Conservation (phyloP, 1,140 invertebrate genomes). For the Vanessa atalanta region DNA sequence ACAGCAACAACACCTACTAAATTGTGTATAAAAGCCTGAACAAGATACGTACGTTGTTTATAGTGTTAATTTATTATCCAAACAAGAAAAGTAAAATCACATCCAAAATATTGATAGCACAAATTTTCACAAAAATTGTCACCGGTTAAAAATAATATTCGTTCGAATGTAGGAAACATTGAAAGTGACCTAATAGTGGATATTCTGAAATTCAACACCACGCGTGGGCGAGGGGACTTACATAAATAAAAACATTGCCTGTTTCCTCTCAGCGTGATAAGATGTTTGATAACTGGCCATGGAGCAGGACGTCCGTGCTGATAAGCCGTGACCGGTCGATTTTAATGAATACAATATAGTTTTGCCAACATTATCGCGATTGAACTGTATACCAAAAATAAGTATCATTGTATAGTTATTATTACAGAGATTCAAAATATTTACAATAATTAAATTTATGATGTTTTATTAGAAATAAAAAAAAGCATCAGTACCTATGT, state of each 20-base stretch:
- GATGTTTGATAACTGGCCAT: slow-evolving; percentile 52
- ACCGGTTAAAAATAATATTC: slow-evolving; percentile 4
- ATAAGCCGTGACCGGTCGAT: slow-evolving; percentile 66
- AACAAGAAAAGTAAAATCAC: background rate
- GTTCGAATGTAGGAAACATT: slow-evolving; percentile 17
- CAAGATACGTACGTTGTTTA: background rate
- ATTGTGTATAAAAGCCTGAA: no score
- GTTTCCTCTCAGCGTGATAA: slow-evolving; percentile 68
- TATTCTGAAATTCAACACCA: slow-evolving; percentile 54
- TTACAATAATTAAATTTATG: no score
- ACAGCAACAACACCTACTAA: no score
- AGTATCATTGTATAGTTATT: background rate
- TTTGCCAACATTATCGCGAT: slow-evolving; percentile 31
- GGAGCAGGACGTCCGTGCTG: slow-evolving; percentile 63
- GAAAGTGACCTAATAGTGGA: slow-evolving; percentile 55
- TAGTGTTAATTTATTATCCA: background rate
- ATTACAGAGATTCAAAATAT: background rate
- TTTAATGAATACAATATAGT: slow-evolving; percentile 46
- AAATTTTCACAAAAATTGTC: background rate
- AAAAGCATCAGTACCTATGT: no score
- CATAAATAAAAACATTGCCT: slow-evolving; percentile 73
- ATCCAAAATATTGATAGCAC: background rate
- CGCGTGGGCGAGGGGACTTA: slow-evolving; percentile 52
- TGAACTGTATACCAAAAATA: slow-evolving; percentile 12
- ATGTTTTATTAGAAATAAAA: no score